Evolutionary conservation across 2,797 vertebrate species (phyloP).

Genomic region (Syngnathus acus): DNA sequence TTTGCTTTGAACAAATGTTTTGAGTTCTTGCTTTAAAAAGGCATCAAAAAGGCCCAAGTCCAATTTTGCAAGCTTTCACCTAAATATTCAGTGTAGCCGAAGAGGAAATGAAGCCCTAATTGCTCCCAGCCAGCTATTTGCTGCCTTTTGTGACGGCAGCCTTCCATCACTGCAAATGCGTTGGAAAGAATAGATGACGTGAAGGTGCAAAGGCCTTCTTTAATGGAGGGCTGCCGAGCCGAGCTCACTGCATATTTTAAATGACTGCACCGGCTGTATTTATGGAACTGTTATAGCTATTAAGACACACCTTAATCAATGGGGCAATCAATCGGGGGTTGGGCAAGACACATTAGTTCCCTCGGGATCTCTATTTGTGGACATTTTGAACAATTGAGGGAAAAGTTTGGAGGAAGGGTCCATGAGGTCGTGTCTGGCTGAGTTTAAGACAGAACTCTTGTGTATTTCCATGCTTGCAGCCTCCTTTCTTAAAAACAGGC

Average conservation of each 20-base stretch:
- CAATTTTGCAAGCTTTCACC: neutral
- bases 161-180: constrained; percentile 6
- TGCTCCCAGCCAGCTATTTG: constrained; percentile 1
- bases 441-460: neutral
- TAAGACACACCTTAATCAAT: neutral
- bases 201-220: neutral
- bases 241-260: neutral
- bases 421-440: neutral
- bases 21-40: neutral
- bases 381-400: neutral
- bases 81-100: neutral
- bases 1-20: neutral
- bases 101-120: constrained; percentile 2
- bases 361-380: neutral
- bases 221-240: neutral
- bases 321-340: neutral
- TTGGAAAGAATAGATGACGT: constrained; percentile 1
- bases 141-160: neutral
- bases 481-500: too few species aligned
- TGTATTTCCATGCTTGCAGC: too few species aligned
- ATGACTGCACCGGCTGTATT: neutral
- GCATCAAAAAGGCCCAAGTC: neutral
- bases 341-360: neutral
- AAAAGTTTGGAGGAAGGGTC: neutral
- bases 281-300: neutral